Evolutionary conservation across 2,113 vertebrate species (phyloP).

Genomic region (Rattus rattus): DNA sequence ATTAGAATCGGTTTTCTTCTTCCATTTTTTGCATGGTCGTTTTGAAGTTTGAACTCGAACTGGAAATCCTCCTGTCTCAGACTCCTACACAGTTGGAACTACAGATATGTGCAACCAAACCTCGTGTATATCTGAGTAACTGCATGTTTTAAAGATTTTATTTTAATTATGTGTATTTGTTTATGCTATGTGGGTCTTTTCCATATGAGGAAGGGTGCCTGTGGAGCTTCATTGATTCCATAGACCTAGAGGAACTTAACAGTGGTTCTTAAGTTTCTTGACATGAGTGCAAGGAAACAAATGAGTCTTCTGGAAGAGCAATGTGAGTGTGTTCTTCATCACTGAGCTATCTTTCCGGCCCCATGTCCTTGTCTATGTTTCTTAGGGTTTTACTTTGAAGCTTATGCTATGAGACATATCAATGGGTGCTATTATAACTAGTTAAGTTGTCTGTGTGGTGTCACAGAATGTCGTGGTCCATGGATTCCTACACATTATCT

Average conservation of each 20-base stretch:
- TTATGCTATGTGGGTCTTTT: background rate
- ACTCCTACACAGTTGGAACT: background rate
- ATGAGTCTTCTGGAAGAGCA: background rate
- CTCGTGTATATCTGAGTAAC: too few relatives aligned
- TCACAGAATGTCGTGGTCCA: background rate
- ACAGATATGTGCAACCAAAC: too few relatives aligned
- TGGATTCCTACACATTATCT: background rate
- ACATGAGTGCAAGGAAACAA: background rate
- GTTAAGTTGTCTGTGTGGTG: background rate
- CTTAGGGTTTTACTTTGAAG: background rate
- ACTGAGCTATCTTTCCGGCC: too few relatives aligned
- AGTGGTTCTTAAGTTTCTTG: background rate
- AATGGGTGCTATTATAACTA: too few relatives aligned
- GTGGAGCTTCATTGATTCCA: background rate
- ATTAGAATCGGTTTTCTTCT: background rate
- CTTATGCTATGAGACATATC: background rate
- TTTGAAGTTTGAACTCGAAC: background rate
- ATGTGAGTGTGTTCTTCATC: background rate
- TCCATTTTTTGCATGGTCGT: background rate
- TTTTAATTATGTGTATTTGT: background rate
- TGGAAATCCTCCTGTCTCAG: background rate
- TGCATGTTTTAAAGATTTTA: background rate
- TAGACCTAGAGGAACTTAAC: too few relatives aligned
- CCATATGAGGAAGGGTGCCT: accelerated
- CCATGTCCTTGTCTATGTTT: background rate